Evolutionary conservation across 2,888 invertebrate species (phyloP), one percentile per base, ranked within the genome.

Genomic region (Cephus spinipes): DNA sequence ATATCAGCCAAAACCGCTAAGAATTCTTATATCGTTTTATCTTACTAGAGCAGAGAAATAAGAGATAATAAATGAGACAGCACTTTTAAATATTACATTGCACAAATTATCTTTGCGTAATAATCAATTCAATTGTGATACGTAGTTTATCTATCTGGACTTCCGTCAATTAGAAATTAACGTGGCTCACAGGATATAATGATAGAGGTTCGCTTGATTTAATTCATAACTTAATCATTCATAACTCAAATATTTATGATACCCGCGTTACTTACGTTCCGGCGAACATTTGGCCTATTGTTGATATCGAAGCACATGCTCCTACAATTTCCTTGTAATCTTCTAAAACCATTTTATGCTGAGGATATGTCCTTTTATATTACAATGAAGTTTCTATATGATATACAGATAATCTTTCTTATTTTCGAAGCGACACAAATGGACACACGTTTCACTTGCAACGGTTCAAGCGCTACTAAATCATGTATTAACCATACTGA

Each of bases 271-370:
- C 93, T 93, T 88, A 93, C 88, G 93, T 93, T 87, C 97, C 97
- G 40, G 97, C 94, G 88, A 97, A 94, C 93, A 97, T 97, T 90
- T 97, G 97, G 0, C 94, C 94, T 84, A 96, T 95, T 35, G 98
- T 97, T 35, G 96, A 94, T 79, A 96, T 91, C 81, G 95, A 95
- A 68, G 97, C 97, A 76, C 94, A 91, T 78, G 93, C 92, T 69
- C 94, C 96, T 76, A 96, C 94, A 15, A 94, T 79, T 79, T 94
- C 95, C 91, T 95, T 95, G 90, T 95, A 94, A 74, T 95, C 95
- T 89, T 94, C 93, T 78, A 95, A 91, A 68, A 91, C 89, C 92
- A 92, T 92, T 77, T 55, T 55, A 15, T 9, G 69, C 82, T 76
- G 11, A 11, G 9, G 23, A 23, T 55, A 71, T 32, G 71, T 71